A percentile compares a stretch with the other conserved stretches of the same genome.
These are phyloP conservation scores for Squalus acanthias DNA, from an alignment of 2,797 vertebrate species.

Conservation along the genomic window DNA sequence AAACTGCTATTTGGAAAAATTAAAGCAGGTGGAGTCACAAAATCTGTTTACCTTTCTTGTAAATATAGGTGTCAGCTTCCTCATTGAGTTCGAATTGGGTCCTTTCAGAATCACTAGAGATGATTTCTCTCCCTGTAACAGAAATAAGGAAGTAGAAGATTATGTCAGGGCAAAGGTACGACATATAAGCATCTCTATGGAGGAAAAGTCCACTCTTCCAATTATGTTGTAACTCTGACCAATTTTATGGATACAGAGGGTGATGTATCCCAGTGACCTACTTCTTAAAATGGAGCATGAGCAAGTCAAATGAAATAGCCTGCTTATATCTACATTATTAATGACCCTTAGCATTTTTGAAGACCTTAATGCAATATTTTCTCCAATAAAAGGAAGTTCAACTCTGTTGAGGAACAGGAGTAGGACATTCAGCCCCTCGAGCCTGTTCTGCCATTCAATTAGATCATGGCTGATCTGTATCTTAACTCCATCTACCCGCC, in stretches of 20 bases:
- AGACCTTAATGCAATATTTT: not conserved
- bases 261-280: not conserved
- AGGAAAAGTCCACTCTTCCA: not conserved
- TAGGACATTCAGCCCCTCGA: not conserved
- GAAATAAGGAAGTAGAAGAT: not conserved
- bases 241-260: not conserved
- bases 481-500: not conserved
- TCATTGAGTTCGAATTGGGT: not conserved
- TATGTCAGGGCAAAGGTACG: not conserved
- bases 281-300: not conserved
- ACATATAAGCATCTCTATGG: too few species aligned
- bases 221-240: not conserved
- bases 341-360: not conserved
- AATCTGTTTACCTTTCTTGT: not conserved
- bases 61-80: not conserved
- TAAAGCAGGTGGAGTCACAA: not conserved
- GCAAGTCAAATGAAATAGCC: not conserved
- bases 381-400: not conserved
- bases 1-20: not conserved
- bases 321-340: not conserved
- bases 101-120: not conserved
- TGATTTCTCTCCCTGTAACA: slow-evolving; percentile 32
- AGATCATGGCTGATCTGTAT: not conserved
- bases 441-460: not conserved
- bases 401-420: not conserved